Evolutionary conservation across 2,113 vertebrate species (phyloP).

Genomic region (Canis aureus): DNA sequence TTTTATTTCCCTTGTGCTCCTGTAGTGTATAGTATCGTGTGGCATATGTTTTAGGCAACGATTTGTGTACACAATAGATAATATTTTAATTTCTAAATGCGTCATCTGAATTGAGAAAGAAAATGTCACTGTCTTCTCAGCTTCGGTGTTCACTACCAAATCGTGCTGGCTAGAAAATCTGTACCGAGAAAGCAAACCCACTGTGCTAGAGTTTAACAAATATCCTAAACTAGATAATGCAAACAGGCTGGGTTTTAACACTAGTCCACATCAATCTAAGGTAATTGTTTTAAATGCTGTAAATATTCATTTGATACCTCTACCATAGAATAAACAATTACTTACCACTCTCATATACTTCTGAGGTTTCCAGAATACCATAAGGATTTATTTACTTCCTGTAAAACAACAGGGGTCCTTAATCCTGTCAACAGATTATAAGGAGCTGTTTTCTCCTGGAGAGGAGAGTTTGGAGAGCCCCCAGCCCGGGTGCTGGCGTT

Average conservation of each 20-base stretch:
- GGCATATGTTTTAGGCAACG: background rate
- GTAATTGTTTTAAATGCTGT: conserved; percentile 76
- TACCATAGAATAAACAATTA: conserved; percentile 75
- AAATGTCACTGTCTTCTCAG: background rate
- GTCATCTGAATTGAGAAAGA: conserved; percentile 47
- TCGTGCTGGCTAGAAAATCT: background rate
- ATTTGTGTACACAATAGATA: background rate
- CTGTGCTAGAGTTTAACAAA: conserved; percentile 53
- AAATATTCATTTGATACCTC: conserved; percentile 82
- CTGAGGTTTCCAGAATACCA: conserved; percentile 78
- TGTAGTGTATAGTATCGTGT: background rate
- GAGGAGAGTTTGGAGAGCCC: background rate
- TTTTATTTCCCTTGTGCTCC: background rate
- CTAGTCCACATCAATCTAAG: conserved; percentile 53
- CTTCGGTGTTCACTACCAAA: background rate
- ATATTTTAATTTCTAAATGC: conserved; percentile 30
- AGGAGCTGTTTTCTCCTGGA: background rate
- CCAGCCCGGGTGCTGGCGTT: conserved; percentile 63
- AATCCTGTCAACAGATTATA: conserved; percentile 79
- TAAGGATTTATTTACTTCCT: conserved; percentile 82
- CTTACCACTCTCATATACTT: conserved; percentile 75
- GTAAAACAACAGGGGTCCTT: conserved; percentile 83
- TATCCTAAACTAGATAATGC: conserved; percentile 64
- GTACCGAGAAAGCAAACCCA: conserved; percentile 56
- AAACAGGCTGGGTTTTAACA: conserved; percentile 68